Percentiles rank a stretch among this genome's conserved stretches.
Evolutionary conservation across 2,797 vertebrate species (phyloP).

Genomic region (Adelosebastes latens): DNA sequence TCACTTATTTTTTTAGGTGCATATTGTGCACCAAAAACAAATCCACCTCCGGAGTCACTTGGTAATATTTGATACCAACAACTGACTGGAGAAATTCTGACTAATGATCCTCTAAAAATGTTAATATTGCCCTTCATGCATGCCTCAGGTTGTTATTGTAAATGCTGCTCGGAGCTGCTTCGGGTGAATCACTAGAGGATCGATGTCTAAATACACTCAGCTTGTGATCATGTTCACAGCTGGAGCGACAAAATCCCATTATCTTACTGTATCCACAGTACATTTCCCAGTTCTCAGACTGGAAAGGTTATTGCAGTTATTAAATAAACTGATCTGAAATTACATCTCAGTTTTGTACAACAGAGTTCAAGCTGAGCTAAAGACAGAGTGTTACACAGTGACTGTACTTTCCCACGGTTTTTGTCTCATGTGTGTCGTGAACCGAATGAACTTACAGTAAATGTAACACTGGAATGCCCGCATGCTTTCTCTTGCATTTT

Average conservation of each 20-base stretch:
- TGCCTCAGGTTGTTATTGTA: slow-evolving; percentile 21
- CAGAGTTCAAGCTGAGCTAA: slow-evolving; percentile 56
- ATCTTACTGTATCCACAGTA: not conserved
- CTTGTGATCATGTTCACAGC: slow-evolving; percentile 8
- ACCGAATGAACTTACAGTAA: not conserved
- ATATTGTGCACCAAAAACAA: not conserved
- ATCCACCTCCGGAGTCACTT: not conserved
- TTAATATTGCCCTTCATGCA: not conserved
- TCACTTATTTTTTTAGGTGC: not conserved
- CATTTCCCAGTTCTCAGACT: slow-evolving; percentile 18
- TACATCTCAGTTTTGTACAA: slow-evolving; percentile 31
- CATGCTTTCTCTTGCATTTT: not conserved
- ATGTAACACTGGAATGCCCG: not conserved
- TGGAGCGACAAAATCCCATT: slow-evolving; percentile 6
- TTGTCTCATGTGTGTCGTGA: not conserved
- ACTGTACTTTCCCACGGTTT: slow-evolving; percentile 55
- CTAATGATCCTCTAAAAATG: not conserved
- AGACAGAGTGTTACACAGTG: slow-evolving; percentile 6
- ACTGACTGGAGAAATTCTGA: not conserved
- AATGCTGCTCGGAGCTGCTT: slow-evolving; percentile 1
- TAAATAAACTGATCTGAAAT: slow-evolving; percentile 61
- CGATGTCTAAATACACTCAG: slow-evolving; percentile 23
- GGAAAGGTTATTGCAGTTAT: slow-evolving; percentile 16
- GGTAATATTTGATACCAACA: not conserved
- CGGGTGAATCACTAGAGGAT: slow-evolving; percentile 10